Conservation (phyloP, 2,797 vertebrate species). For the Vespertilio murinus region DNA sequence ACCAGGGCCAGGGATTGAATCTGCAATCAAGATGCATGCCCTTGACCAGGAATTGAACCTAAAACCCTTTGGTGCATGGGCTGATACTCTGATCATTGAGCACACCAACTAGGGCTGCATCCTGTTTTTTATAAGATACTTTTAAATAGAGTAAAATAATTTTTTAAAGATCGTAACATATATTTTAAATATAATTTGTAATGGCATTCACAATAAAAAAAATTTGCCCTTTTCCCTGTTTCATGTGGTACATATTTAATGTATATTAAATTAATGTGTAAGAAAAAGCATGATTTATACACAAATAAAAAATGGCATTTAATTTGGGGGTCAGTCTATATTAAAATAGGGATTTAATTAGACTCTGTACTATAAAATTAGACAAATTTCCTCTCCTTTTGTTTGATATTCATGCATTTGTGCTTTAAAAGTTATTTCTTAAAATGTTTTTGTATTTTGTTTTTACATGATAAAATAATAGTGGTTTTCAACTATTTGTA, state of each 20-base stretch:
- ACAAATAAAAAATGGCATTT: slow-evolving; percentile 21
- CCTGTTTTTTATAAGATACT: slow-evolving; percentile 9
- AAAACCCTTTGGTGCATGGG: background rate
- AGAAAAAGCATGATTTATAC: slow-evolving; percentile 26
- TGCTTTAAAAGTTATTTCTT: slow-evolving; percentile 39
- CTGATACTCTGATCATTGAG: background rate
- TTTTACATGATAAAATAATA: slow-evolving; percentile 44
- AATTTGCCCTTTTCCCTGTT: background rate
- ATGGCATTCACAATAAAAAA: slow-evolving; percentile 31
- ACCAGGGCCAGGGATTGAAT: background rate
- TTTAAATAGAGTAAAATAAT: slow-evolving; percentile 44
- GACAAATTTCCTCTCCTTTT: background rate
- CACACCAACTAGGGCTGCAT: background rate
- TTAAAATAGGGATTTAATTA: slow-evolving; percentile 42
- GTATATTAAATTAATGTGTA: slow-evolving; percentile 33
- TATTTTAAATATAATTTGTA: slow-evolving; percentile 24
- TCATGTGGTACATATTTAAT: slow-evolving; percentile 19
- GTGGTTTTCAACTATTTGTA: slow-evolving; percentile 46
- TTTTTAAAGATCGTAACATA: background rate
- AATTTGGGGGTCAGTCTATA: slow-evolving; percentile 34
- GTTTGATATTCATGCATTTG: slow-evolving; percentile 25
- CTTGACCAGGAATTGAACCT: background rate
- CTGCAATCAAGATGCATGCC: background rate
- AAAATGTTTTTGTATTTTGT: background rate
- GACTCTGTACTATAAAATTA: slow-evolving; percentile 47